Percentiles rank a stretch among this genome's conserved stretches.
These are phyloP conservation scores for Choloepus didactylus DNA, from an alignment of 2,797 vertebrate genomes.

Conservation along the genomic window DNA sequence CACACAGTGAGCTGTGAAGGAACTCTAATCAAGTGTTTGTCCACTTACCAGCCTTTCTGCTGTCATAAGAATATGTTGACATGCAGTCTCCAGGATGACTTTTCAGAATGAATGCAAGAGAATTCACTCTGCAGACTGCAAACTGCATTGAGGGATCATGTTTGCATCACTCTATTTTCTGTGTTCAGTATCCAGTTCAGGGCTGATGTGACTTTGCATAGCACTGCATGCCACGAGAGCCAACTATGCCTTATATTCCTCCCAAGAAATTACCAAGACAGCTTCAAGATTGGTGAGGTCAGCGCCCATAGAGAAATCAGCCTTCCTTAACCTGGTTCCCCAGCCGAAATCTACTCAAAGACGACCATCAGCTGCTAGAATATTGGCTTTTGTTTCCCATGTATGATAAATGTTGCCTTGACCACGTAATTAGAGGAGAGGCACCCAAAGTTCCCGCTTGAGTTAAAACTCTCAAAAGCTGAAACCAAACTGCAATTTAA, in stretches of 20 bases:
- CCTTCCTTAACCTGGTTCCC: background rate
- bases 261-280: background rate
- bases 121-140: background rate
- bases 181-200: background rate
- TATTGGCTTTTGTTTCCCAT: conserved; percentile 11
- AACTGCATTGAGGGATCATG: background rate
- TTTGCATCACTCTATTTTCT: background rate
- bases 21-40: background rate
- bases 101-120: background rate
- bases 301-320: background rate
- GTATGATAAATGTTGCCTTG: background rate
- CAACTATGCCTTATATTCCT: background rate
- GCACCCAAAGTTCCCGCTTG: background rate
- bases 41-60: conserved; percentile 14
- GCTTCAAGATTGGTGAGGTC: background rate
- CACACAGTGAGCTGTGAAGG: background rate
- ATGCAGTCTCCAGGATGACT: background rate
- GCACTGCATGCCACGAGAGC: background rate
- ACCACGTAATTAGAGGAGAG: background rate
- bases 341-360: background rate
- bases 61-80: background rate
- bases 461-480: conserved; percentile 47
- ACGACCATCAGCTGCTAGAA: background rate
- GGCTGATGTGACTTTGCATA: background rate
- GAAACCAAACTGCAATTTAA: conserved; percentile 48